Percentiles rank a stretch among this genome's conserved stretches.
Conservation (phyloP, 2,113 vertebrate genomes). For the Pangasianodon hypophthalmus region DNA sequence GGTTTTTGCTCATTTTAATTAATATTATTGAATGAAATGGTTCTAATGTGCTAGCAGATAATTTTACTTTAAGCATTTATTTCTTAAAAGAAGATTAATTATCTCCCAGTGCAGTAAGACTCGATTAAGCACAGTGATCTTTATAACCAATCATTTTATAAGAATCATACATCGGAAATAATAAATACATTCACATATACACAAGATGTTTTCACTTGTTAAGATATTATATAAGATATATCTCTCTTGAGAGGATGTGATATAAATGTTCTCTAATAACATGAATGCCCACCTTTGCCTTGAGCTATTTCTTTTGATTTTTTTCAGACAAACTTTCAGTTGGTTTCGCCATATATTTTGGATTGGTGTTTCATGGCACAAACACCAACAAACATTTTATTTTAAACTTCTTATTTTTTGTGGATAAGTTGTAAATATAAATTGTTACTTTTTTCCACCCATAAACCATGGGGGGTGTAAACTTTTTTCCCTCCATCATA, state of each 20-base stretch:
- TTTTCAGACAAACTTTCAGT: not conserved
- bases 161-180: not conserved
- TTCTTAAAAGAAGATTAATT: too few relatives aligned
- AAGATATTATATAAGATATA: not conserved
- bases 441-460: not conserved
- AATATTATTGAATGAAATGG: not conserved
- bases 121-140: not conserved
- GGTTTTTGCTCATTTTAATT: not conserved
- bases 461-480: not conserved
- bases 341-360: not conserved
- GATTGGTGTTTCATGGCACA: not conserved
- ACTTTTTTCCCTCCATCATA: not conserved
- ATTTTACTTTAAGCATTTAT: too few relatives aligned
- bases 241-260: not conserved
- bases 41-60: too few relatives aligned
- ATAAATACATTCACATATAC: not conserved
- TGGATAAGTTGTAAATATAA: not conserved
- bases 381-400: not conserved
- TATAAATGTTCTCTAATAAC: not conserved
- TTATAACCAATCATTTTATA: not conserved
- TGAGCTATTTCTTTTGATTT: not conserved
- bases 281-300: too few relatives aligned
- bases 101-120: not conserved
- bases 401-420: not conserved
- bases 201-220: not conserved